A percentile compares a stretch with the other conserved stretches of the same genome.
phyloP scores from a whole-genome alignment of 2,888 invertebrate genomes.

The Agonopterix alstromeriana region DNA sequence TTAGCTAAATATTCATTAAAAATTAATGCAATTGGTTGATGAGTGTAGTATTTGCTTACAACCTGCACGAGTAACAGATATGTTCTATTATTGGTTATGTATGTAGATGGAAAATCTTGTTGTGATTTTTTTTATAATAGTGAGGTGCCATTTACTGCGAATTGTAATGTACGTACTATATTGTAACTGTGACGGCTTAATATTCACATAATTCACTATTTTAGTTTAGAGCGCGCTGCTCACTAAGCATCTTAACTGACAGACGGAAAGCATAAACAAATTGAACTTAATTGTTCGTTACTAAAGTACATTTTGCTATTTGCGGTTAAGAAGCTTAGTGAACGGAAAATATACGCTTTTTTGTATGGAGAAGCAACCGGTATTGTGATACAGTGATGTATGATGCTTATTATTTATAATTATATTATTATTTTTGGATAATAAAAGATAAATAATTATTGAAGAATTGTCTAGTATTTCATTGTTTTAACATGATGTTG shows the following conservation, averaged over 20 bases:
- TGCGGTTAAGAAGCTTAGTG: neutral
- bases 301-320: neutral
- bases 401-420: conserved; percentile 66
- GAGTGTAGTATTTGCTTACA: neutral
- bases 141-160: conserved; percentile 68
- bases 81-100: conserved; percentile 15
- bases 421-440: conserved; percentile 50
- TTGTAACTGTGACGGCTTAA: conserved; percentile 43
- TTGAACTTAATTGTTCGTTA: too few relatives aligned
- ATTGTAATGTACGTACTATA: conserved; percentile 37
- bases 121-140: conserved; percentile 59
- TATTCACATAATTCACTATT: conserved; percentile 38
- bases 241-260: conserved; percentile 21
- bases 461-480: conserved; percentile 54
- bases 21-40: neutral
- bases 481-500: conserved; percentile 43
- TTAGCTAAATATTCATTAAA: neutral
- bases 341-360: conserved; percentile 30
- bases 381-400: conserved; percentile 71
- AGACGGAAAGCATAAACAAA: neutral
- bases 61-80: conserved; percentile 6
- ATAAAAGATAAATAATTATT: conserved; percentile 64
- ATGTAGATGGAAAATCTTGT: conserved; percentile 31
- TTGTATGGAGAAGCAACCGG: conserved; percentile 44
- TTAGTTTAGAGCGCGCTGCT: conserved; percentile 24